Base-by-base conservation (phyloP, 2,113 vertebrate genomes). In the Cottus gobio region DNA sequence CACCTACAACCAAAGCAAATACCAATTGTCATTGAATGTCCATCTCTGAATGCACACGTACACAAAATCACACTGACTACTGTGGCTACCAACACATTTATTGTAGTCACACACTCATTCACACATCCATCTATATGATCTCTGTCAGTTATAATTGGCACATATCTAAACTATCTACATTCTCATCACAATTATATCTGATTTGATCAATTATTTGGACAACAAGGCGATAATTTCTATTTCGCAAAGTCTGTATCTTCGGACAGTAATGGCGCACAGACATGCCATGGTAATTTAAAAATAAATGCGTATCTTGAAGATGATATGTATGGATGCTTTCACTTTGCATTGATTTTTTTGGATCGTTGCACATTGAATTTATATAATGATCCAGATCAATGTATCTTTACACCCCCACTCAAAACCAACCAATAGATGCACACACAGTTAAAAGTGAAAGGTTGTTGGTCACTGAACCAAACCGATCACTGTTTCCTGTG, bases 111-210 rank as follows among this genome's bases (percentile, higher is more conserved):
- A 58, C 31, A 48, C 22, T 28, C 2, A 48, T 58, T 22, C 42
- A 13, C 75, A 69, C 36, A 74, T 77, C 11, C 50, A 65, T 10
- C 12, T 15, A 24, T 65, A 36, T 57, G 39, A 12, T 48, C 1
- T 39, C 20, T 42, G 28, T 71, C 56, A 36, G 26, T 26, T 75
- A 37, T 46, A 69, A 34, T 58, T 71, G 71, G 30, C 3, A 78
- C 26, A 54, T 54, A 37, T 37, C 36, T 39, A 39, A 39, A 11
- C 37, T 26, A 56, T 56, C 24, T 56, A 56, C 13, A 13, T n/a
- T 56, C n/a, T 56, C 52, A 56, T 56, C 52, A 54, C n/a, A 54
- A 56, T 26, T 28, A 56, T 13, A 56, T 54, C 0, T 54, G 12
- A 13, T 54, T 26, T 56, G 1, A 56, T 56, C 5, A 26, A 56